Base-by-base conservation (phyloP, 1,140 invertebrate species). In the Homarus americanus region DNA sequence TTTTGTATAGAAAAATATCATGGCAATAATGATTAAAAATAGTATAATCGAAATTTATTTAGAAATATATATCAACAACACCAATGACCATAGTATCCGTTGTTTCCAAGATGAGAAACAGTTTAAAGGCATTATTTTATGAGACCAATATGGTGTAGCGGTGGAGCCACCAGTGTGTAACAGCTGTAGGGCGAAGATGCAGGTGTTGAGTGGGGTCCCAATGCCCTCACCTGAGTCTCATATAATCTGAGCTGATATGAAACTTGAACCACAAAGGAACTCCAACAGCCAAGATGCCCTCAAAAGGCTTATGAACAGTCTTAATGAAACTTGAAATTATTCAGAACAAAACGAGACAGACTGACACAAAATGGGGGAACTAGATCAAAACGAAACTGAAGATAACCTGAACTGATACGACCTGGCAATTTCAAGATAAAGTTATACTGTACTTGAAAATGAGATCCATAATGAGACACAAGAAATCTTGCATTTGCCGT, bases 61-160 rank as follows among this genome's bases (percentile, higher is more conserved):
- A 28, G 66, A 84, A 40, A 63, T 40, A 83, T 53, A 69, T 69
- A 34, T 32, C 58, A 72, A 84, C 32, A 84, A 82, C 63, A 84
- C 63, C 79, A 82, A 82, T 80, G 44, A 53, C 78, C 78, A 38
- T 80, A 53, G 41, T 80, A 80, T 80, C 44, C 41, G 53, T 28
- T 12, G 44, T 80, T 80, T 80, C 24, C 15, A 53, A 63, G 79
- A 9, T 82, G 32, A 82, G 79, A 28, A 82, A 63, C 58, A 82
- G 15, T 24, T n/a, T 49, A 24, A 41, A 53, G 32, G 41, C 24
- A 36, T 36, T 63, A 82, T 34, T 58, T n/a, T n/a, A n/a, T 20
- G 36, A 63, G 79, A 36, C 49, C 49, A 36, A 63, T 82, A 17
- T 63, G 24, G 17, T 63, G 28, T 38, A 58, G 44, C 79, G 41